Base-by-base conservation (phyloP, 2,113 vertebrate species). In the Romanogobio albipinnatus region DNA sequence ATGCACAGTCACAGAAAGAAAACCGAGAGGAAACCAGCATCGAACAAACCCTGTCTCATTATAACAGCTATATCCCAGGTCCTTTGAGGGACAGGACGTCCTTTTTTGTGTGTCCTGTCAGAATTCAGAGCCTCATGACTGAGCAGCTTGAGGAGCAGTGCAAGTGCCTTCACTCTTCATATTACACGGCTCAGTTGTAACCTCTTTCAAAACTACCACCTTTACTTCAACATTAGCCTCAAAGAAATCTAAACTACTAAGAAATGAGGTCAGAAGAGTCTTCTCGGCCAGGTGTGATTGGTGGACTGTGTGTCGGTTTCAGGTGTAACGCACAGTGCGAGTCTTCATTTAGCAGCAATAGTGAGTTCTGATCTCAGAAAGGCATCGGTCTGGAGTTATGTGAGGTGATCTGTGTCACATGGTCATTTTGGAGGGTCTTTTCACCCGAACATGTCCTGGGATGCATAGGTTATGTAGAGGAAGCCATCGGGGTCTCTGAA, bases 381-480 rank as follows among this genome's bases (percentile, higher is more conserved):
- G 47, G 29, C n/a, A 45, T 51, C 36, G n/a, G 24, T 87, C 45
- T 59, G 29, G 61, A 24, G 36, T 47, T 19, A 29, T 62, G 29
- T 24, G 33, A 56, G 26, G 45, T 76, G 33, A 71, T 80, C 76
- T 24, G 2, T 43, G 33, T 78, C 33, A 36, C n/a, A 17, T 64
- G 24, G 26, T 58, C 75, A 13, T 56, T n/a, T 24, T 26, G 59
- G 22, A 82, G 51, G 0, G 66, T 56, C 19, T 53, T 84, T 0
- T 93, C 92, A 89, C 47, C 94, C 96, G 3, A 96, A 96, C 91
- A 94, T 93, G 71, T 96, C 96, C 89, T 96, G 95, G 0, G 95
- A 96, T 85, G 94, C 94, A 11, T 96, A 96, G 10, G 94, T 95
- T 91, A 96, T 91, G 90, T 96, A 96, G 29, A 96, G 94, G 90